Evolutionary conservation across 2,888 invertebrate genomes (phyloP).

Genomic region (Phaedon cochleariae): DNA sequence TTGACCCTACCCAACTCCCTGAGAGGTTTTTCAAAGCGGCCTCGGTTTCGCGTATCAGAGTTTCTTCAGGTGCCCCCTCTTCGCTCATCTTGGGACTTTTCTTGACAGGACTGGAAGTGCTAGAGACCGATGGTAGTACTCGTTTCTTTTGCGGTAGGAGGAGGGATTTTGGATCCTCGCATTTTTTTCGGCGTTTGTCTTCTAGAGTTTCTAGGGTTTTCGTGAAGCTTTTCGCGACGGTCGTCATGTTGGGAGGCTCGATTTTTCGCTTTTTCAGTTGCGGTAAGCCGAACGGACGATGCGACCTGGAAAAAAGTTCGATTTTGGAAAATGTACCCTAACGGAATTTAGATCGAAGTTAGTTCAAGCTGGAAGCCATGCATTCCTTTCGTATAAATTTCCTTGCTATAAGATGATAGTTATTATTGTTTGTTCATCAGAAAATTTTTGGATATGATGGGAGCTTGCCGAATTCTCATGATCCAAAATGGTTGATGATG

Average conservation of each 20-base stretch:
- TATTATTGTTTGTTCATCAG: too few species aligned
- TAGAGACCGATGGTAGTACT: conserved; percentile 58
- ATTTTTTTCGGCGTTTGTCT: conserved; percentile 64
- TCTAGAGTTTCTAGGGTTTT: conserved; percentile 52
- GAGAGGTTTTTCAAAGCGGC: conserved; percentile 87
- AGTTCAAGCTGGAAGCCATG: too few species aligned
- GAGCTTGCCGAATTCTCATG: too few species aligned
- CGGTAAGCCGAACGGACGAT: conserved; percentile 58
- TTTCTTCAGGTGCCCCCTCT: conserved; percentile 74
- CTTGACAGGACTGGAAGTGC: conserved; percentile 55
- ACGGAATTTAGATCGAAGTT: background rate
- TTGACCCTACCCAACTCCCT: conserved; percentile 82
- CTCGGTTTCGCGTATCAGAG: conserved; percentile 86
- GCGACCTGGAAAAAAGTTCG: conserved; percentile 55
- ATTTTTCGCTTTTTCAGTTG: conserved; percentile 77
- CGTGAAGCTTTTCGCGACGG: conserved; percentile 52
- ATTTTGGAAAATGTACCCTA: conserved; percentile 7
- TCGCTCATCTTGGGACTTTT: conserved; percentile 63
- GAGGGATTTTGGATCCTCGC: conserved; percentile 59
- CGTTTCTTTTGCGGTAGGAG: conserved; percentile 70
- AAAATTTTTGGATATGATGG: too few species aligned
- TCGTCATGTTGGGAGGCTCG: conserved; percentile 62
- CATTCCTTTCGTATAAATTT: too few species aligned
- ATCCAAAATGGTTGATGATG: too few species aligned
- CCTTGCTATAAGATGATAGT: too few species aligned